A percentile compares a stretch with the other conserved stretches of the same genome.
Evolutionary conservation across 2,113 vertebrate genomes (phyloP).

Genomic region (Gadus chalcogrammus): DNA sequence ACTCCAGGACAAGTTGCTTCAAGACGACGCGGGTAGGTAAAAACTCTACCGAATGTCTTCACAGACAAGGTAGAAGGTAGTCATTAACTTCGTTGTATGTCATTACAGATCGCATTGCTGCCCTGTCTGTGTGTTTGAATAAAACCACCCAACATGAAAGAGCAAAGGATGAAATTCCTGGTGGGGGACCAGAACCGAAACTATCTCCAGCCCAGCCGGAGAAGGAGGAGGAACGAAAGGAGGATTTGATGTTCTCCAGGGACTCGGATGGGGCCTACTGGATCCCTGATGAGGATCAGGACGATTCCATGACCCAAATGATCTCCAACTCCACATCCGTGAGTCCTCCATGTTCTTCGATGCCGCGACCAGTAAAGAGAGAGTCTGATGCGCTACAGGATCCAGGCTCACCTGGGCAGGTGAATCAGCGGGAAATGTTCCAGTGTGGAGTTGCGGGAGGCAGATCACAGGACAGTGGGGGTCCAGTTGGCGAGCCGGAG

Average conservation of each 20-base stretch:
- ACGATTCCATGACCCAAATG: background rate
- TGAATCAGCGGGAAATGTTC: no score
- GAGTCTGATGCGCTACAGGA: slow-evolving; percentile 7
- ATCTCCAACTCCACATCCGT: background rate
- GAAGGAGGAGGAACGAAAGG: background rate
- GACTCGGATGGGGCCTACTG: background rate
- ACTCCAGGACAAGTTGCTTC: slow-evolving; percentile 51
- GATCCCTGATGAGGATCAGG: background rate
- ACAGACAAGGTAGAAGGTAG: no score
- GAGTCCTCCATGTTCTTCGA: background rate
- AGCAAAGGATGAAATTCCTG: background rate
- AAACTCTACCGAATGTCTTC: background rate
- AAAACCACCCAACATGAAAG: background rate
- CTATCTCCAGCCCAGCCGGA: background rate
- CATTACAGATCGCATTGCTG: background rate
- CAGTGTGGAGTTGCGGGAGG: no score
- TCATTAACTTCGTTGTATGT: no score
- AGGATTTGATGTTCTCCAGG: background rate
- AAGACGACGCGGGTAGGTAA: slow-evolving; percentile 40
- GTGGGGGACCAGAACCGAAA: background rate
- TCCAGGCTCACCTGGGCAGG: background rate
- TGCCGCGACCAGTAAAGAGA: slow-evolving; percentile 2
- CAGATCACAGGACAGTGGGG: no score
- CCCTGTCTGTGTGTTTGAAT: background rate
- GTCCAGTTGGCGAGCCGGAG: no score